A percentile compares a stretch with the other conserved stretches of the same genome.
Conservation (phyloP, 1,140 invertebrate species). For the Trichomalopsis sarcophagae region DNA sequence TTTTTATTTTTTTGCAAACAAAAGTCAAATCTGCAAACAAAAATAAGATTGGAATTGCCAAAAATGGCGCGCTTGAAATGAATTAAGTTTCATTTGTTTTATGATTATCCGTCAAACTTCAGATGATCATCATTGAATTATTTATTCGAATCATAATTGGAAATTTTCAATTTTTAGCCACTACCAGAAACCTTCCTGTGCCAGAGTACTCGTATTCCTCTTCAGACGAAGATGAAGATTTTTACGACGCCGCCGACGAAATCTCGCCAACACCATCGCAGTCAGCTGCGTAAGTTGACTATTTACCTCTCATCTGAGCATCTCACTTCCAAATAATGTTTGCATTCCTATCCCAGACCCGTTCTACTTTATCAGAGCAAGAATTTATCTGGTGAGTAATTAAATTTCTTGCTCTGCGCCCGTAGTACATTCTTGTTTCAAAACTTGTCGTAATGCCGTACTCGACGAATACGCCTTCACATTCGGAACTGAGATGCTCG, state of each 20-base stretch:
- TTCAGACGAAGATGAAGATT: conserved; percentile 97
- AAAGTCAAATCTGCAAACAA: no score
- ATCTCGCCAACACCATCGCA: conserved; percentile 74
- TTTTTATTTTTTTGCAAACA: no score
- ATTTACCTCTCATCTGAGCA: background rate
- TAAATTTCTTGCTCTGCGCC: background rate
- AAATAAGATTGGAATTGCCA: background rate
- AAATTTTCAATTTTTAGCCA: conserved; percentile 39
- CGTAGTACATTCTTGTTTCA: no score
- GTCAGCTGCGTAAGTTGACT: conserved; percentile 38
- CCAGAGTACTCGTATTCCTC: conserved; percentile 96
- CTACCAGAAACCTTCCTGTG: conserved; percentile 77
- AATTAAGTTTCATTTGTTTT: background rate
- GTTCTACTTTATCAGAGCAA: background rate
- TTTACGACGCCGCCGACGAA: conserved; percentile 93
- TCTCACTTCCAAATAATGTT: background rate
- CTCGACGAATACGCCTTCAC: background rate
- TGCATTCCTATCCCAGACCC: no score
- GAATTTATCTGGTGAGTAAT: background rate
- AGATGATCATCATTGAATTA: background rate
- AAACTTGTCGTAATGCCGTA: background rate
- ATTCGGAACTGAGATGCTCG: background rate
- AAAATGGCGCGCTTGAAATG: no score
- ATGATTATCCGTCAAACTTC: background rate
- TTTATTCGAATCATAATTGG: background rate